A percentile compares a stretch with the other conserved stretches of the same genome.
phyloP scores from a whole-genome alignment of 2,113 vertebrate genomes.

The Paramisgurnus dabryanus region DNA sequence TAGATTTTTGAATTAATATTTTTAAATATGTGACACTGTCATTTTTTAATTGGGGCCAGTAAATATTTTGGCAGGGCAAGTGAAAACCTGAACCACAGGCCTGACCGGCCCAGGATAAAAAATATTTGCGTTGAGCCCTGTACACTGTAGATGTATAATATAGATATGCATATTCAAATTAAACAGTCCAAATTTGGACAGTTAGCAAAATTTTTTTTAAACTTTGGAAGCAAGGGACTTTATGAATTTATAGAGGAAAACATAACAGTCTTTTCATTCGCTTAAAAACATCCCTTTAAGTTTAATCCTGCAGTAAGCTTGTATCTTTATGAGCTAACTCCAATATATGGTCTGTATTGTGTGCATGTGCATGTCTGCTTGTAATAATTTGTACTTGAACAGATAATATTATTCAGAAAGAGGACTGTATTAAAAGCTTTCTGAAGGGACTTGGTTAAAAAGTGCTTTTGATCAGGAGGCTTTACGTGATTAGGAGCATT shows the following conservation, averaged over 20 bases:
- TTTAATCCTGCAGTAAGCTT: not conserved
- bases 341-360: not conserved
- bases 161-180: no score
- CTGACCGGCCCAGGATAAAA: no score
- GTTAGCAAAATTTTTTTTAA: no score
- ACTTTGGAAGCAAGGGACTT: not conserved
- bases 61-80: no score
- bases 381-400: not conserved
- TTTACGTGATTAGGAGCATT: constrained; percentile 3
- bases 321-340: not conserved
- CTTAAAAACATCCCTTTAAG: not conserved
- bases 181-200: no score
- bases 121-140: no score
- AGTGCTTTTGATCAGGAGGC: not conserved
- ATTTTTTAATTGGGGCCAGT: no score
- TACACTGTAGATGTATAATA: no score
- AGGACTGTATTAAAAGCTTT: constrained; percentile 12
- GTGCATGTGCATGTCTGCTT: not conserved
- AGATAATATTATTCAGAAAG: constrained; percentile 13
- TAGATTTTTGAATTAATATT: no score
- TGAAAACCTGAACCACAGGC: no score
- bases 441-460: constrained; percentile 2
- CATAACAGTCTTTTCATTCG: not conserved
- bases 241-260: not conserved
- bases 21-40: no score